Base-by-base conservation (phyloP, 2,888 invertebrate genomes). In the Orthosia gracilis region DNA sequence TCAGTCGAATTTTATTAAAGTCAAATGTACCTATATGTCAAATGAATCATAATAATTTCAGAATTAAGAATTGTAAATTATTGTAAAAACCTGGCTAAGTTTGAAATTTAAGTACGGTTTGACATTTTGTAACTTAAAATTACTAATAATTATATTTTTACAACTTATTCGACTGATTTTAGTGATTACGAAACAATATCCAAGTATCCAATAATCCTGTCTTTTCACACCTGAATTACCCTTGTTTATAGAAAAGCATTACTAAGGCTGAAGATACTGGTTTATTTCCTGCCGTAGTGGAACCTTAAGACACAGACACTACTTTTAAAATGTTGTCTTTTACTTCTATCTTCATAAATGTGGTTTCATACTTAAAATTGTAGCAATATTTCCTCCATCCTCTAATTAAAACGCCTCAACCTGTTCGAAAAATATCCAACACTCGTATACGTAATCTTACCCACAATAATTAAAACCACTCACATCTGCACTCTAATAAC, bases 401-500 rank as follows among this genome's bases (percentile, higher is more conserved):
- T 64, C 13, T 74, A 13, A 75, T 65, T 75, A 59, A 57, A 58
- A 52, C 52, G 52, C 21, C 58, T 64, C 21, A 63, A 18, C 12
- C 13, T 40, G 18, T 13, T 52, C 23, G 17, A 47, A 55, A 72
- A 50, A 63, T 26, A 63, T 3, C 52, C 17, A 47, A 47, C 12
- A 69, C 18, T 71, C 23, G 4, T 40, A 21, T 21, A 17, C 18
- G 26, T 61, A 26, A 40, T 49, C n/a, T 50, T 50, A 59, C 15
- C 47, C 9, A 26, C 47, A 50, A 55, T 62, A 69, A 75, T 69
- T 80, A 80, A 66, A 79, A 75, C 47, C 47, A 5, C n/a, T 40
- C 21, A 31, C 26, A 49, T 40, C 49, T 69, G 58, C 2, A 55
- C 68, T 61, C 45, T 78, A 81, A 83, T 79, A 85, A 77, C 71